Evolutionary conservation across 2,888 invertebrate genomes (phyloP), one percentile per base, ranked within the genome.

Genomic region (Acleris laterana): DNA sequence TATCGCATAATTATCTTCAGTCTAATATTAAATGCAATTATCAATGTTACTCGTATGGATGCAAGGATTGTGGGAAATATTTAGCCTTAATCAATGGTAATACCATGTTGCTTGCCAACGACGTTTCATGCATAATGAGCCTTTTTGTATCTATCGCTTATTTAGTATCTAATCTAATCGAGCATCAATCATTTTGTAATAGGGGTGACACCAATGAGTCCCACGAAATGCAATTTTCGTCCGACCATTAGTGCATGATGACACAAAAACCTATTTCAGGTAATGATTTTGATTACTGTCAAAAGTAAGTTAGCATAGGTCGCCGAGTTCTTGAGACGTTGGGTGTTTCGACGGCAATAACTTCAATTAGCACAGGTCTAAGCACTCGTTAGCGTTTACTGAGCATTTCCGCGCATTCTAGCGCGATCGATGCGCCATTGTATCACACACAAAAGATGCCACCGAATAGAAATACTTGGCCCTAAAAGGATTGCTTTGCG

Each of bases 361-460:
- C 83, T 88, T 88, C 88, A 88, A 88, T 89, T 89, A 89, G 83
- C 78, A 74, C 77, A 77, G 79, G 79, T 78, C 75, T 77, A 72
- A 64, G 71, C 67, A 79, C 81, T 89, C 86, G 89, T 89, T 88
- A 88, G 81, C 81, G 85, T 84, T 85, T 79, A 74, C 83, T 77
- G 79, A 82, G 78, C 79, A 77, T 85, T 87, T 86, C 83, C 83
- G 83, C 77, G 77, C 79, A 82, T 83, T 84, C 83, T 79, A 74
- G 78, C 77, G 84, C 85, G 87, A 89, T 89, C 85, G 87, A 89
- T 89, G 88, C 82, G 77, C 89, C 81, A 89, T 90, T 90, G 90
- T 89, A 80, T 81, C 83, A 81, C 78, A 80, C 79, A 89, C 89
- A 89, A 89, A 89, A 88, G 87, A 86, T 84, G 83, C 85, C 79